phyloP scores from a whole-genome alignment of 2,888 invertebrate species.

The Zaprionus obscuricornis region DNA sequence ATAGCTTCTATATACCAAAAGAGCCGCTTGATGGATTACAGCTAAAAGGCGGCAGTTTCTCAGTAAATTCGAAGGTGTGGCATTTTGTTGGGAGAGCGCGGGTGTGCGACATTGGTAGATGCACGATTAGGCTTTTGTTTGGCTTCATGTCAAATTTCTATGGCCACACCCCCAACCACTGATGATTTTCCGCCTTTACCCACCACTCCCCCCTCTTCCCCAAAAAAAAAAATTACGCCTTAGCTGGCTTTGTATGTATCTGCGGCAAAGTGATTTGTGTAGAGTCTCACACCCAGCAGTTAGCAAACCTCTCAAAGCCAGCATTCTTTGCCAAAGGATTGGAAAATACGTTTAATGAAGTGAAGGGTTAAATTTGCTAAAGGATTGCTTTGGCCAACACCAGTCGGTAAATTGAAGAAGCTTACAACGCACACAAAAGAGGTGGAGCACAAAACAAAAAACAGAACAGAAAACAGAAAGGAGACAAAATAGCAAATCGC shows the following conservation, averaged over 20 bases:
- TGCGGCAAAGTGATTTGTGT: constrained; percentile 69
- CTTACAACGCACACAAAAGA: constrained; percentile 47
- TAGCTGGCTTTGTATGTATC: constrained; percentile 50
- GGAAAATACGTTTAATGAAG: constrained; percentile 75
- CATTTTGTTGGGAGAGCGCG: constrained; percentile 1
- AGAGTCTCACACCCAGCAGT: no score
- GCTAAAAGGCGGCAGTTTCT: constrained; percentile 63
- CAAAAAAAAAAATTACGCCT: no score
- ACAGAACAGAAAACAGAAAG: constrained; percentile 38
- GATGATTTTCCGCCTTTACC: no score
- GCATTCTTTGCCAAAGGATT: constrained; percentile 52
- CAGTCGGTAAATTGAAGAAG: constrained; percentile 40
- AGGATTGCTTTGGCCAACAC: constrained; percentile 33
- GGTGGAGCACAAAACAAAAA: constrained; percentile 36
- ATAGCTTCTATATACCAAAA: not conserved
- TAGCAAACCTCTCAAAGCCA: no score
- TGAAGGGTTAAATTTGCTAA: constrained; percentile 70
- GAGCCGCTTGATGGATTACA: constrained; percentile 72
- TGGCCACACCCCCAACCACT: constrained; percentile 59
- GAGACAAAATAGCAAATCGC: constrained; percentile 45
- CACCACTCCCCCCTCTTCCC: constrained; percentile 18
- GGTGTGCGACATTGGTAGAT: constrained; percentile 37
- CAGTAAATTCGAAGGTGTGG: constrained; percentile 48
- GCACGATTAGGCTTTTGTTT: constrained; percentile 77
- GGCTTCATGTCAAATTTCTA: constrained; percentile 71